Evolutionary conservation across 2,888 invertebrate species (phyloP).

Genomic region (Corythucha ciliata): DNA sequence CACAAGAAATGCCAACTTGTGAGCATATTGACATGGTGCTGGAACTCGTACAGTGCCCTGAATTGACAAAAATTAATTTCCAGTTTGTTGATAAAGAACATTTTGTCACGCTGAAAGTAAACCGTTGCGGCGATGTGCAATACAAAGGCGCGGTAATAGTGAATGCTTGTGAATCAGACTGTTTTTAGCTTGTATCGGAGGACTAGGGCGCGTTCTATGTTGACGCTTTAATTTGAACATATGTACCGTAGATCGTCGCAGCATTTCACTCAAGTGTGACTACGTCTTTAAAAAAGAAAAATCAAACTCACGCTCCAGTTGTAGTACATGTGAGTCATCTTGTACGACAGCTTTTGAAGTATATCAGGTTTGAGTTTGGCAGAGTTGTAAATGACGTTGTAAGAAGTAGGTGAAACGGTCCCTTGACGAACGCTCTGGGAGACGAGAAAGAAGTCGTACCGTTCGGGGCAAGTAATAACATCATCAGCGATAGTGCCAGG

Average conservation of each 20-base stretch:
- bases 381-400: slow-evolving; percentile 73
- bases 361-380: slow-evolving; percentile 50
- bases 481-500: slow-evolving; percentile 84
- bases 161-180: no score
- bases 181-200: no score
- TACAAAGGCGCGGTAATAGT: no score
- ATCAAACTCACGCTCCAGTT: slow-evolving; percentile 65
- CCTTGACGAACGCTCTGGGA: slow-evolving; percentile 76
- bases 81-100: no score
- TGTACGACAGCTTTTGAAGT: slow-evolving; percentile 75
- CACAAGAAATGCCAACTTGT: slow-evolving; percentile 82
- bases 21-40: slow-evolving; percentile 89
- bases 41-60: slow-evolving; percentile 62
- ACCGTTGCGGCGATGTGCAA: no score
- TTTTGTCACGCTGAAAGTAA: no score
- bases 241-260: no score
- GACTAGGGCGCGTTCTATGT: no score
- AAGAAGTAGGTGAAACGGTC: slow-evolving; percentile 82
- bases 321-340: slow-evolving; percentile 79
- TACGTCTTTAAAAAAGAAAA: no score
- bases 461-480: slow-evolving; percentile 65
- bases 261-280: no score
- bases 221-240: no score
- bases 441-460: slow-evolving; percentile 47
- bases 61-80: no score